These are phyloP conservation scores for Riparia riparia DNA, from an alignment of 2,113 vertebrate species.

Conservation along the genomic window DNA sequence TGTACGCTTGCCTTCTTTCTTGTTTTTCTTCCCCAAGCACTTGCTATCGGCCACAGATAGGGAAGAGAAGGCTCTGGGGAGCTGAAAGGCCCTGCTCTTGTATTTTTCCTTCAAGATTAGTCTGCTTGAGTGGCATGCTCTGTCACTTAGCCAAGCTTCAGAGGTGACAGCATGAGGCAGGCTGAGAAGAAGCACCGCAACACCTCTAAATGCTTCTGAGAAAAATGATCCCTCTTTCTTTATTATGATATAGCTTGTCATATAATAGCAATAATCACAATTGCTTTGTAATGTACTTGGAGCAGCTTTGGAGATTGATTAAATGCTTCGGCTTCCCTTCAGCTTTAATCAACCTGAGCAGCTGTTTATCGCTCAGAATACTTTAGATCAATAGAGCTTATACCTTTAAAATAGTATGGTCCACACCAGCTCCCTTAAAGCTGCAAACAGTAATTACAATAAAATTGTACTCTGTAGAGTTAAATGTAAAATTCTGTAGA, in stretches of 20 bases:
- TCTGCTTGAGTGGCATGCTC: background rate
- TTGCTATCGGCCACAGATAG: background rate
- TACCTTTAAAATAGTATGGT: slow-evolving; percentile 64
- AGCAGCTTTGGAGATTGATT: slow-evolving; percentile 72
- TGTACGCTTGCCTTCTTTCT: background rate
- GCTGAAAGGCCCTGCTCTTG: background rate
- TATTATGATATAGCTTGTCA: slow-evolving; percentile 46
- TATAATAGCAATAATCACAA: slow-evolving; percentile 67
- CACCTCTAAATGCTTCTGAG: background rate
- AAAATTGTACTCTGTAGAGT: background rate
- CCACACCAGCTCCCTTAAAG: background rate
- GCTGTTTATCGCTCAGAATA: slow-evolving; percentile 56
- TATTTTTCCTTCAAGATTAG: background rate
- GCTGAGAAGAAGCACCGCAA: background rate
- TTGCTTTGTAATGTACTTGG: slow-evolving; percentile 54
- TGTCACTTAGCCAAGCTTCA: background rate
- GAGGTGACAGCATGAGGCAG: background rate
- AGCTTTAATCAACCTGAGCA: slow-evolving; percentile 72
- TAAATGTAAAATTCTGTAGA: background rate
- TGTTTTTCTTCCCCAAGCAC: background rate
- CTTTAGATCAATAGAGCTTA: slow-evolving; percentile 74
- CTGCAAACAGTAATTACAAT: slow-evolving; percentile 63
- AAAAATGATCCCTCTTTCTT: slow-evolving; percentile 29
- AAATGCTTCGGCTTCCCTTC: slow-evolving; percentile 61
- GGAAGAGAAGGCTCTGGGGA: background rate